Conservation (phyloP, 2,113 vertebrate species). For the Motacilla tschutschensis region DNA sequence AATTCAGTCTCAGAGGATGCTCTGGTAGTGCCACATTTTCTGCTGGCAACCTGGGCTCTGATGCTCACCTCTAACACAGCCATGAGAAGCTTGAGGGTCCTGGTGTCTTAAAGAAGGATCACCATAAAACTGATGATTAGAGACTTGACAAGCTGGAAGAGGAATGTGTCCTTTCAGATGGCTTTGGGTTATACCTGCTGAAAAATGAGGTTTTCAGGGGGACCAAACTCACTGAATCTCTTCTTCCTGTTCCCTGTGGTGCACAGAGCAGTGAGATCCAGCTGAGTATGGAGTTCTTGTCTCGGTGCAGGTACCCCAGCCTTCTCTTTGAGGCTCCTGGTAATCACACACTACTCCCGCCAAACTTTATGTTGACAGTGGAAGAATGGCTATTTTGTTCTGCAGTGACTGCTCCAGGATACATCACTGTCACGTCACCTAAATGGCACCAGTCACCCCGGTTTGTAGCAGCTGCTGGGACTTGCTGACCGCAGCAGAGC, state of each 20-base stretch:
- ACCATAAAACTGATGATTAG: background rate
- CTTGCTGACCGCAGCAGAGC: background rate
- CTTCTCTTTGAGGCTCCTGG: background rate
- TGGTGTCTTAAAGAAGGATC: background rate
- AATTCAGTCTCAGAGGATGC: background rate
- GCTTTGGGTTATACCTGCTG: background rate
- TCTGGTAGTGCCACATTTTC: background rate
- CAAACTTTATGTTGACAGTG: background rate
- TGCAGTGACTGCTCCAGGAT: background rate
- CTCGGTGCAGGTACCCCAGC: background rate
- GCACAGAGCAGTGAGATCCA: background rate
- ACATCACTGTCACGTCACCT: background rate
- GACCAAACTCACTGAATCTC: background rate
- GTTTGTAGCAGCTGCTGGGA: background rate
- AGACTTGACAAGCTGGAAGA: background rate
- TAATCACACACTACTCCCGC: background rate
- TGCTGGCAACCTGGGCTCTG: background rate
- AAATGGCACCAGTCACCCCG: background rate
- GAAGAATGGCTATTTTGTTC: background rate
- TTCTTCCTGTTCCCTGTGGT: background rate
- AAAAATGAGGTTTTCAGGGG: background rate
- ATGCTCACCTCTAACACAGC: background rate
- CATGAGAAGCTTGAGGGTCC: background rate
- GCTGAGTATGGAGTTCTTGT: fast-evolving
- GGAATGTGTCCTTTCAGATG: background rate